These are phyloP conservation scores for Branchipolynoe longqiensis DNA, from an alignment of 2,888 invertebrate genomes.

Conservation along the genomic window DNA sequence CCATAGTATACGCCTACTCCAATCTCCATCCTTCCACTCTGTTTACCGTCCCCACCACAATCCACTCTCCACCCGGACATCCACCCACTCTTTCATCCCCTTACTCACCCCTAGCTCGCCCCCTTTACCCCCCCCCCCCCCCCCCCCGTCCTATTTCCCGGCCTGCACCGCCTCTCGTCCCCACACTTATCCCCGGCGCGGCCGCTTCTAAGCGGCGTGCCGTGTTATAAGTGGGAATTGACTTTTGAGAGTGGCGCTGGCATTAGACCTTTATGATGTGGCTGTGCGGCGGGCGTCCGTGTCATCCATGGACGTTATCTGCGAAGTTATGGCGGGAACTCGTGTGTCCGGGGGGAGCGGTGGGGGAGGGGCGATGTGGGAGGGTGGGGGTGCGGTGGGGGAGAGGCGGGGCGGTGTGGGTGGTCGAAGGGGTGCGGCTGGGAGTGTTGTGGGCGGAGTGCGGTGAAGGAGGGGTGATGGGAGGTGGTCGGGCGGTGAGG, in stretches of 20 bases:
- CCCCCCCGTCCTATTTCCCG: too few species aligned
- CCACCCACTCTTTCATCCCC: background rate
- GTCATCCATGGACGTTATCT: conserved; percentile 18
- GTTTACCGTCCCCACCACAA: too few species aligned
- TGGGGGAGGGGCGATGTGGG: background rate
- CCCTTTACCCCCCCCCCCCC: background rate
- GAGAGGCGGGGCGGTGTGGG: background rate
- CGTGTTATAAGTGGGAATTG: conserved; percentile 40
- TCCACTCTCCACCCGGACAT: background rate
- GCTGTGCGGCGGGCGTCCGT: background rate
- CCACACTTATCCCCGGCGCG: too few species aligned
- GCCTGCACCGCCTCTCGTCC: too few species aligned
- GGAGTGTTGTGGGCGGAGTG: background rate
- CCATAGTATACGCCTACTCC: too few species aligned
- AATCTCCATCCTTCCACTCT: too few species aligned
- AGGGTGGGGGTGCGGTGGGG: too few species aligned
- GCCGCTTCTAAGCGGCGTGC: background rate
- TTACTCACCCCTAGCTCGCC: background rate
- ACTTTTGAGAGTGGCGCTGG: conserved; percentile 25
- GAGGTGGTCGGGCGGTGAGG: too few species aligned
- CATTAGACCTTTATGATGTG: conserved; percentile 51
- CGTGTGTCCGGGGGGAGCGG: too few species aligned
- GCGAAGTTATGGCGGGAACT: too few species aligned
- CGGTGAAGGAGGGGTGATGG: too few species aligned
- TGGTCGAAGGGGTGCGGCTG: background rate